Percentiles rank a stretch among this genome's conserved stretches.
Evolutionary conservation across 2,113 vertebrate genomes (phyloP).

Genomic region (Papio anubis): DNA sequence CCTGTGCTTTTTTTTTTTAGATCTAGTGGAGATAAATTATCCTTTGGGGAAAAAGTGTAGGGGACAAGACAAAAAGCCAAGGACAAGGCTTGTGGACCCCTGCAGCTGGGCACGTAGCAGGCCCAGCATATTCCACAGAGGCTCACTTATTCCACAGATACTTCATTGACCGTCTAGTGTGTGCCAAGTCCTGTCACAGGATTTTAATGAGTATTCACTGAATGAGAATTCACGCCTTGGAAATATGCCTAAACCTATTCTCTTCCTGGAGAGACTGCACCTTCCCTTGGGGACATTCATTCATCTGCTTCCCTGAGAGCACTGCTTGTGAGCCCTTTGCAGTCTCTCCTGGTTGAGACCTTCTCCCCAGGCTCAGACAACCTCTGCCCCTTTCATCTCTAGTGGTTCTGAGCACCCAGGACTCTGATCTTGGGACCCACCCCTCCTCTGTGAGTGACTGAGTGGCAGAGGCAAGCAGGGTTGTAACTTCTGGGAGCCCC

Average conservation of each 20-base stretch:
- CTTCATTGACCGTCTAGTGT: accelerated
- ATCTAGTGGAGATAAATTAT: neutral
- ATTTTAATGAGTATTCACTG: neutral
- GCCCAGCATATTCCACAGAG: neutral
- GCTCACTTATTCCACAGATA: too few relatives aligned
- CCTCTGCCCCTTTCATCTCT: neutral
- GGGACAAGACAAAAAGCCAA: neutral
- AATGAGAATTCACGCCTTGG: neutral
- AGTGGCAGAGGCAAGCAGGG: neutral
- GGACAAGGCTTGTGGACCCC: neutral
- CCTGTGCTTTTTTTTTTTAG: neutral
- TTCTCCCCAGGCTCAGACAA: neutral
- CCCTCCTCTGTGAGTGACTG: neutral
- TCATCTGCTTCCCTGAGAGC: accelerated
- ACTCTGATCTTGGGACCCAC: accelerated
- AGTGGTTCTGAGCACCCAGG: neutral
- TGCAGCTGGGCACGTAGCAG: neutral
- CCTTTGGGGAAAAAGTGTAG: neutral
- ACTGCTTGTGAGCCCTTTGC: neutral
- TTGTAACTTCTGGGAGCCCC: neutral
- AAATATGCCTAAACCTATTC: neutral
- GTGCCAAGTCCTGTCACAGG: too few relatives aligned
- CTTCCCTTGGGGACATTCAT: neutral
- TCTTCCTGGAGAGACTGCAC: neutral
- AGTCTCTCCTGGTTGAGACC: neutral